These are phyloP conservation scores for Gymnoscopelus braueri DNA, from an alignment of 2,797 vertebrate genomes.

Conservation along the genomic window DNA sequence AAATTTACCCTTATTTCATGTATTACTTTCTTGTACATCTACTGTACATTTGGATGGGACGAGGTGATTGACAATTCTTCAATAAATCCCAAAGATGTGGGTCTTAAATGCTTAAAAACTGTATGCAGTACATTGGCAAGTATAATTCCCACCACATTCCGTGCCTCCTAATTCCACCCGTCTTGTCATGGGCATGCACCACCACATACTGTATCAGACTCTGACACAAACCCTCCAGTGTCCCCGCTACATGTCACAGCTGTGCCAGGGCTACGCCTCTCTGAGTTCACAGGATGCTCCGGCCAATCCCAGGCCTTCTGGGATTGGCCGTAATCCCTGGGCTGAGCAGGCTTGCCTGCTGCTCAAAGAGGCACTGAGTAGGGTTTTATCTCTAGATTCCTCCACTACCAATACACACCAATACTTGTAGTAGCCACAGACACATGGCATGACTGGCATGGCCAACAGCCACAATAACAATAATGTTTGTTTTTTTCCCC, in stretches of 20 bases:
- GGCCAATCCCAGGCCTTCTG: constrained; percentile 53
- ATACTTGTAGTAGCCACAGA: no score
- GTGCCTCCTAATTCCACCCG: background rate
- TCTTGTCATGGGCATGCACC: constrained; percentile 1
- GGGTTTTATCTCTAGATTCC: constrained; percentile 67
- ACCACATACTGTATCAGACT: background rate
- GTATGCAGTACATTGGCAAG: background rate
- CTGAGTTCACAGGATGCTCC: constrained; percentile 29
- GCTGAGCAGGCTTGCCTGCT: constrained; percentile 54
- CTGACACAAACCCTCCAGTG: constrained; percentile 17
- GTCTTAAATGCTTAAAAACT: background rate
- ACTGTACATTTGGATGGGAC: background rate
- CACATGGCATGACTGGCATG: no score
- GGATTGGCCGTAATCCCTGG: constrained; percentile 65
- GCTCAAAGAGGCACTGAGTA: constrained; percentile 62
- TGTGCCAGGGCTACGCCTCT: constrained; percentile 13
- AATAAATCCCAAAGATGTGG: background rate
- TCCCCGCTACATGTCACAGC: constrained; percentile 8
- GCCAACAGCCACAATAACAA: no score
- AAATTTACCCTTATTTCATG: background rate
- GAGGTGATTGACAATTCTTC: background rate
- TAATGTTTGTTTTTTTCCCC: no score
- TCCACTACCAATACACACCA: constrained; percentile 28
- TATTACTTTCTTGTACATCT: background rate
- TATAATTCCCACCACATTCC: background rate